A percentile compares a stretch with the other conserved stretches of the same genome.
These are phyloP conservation scores for Vanessa cardui DNA, from an alignment of 2,888 invertebrate species.

Conservation along the genomic window DNA sequence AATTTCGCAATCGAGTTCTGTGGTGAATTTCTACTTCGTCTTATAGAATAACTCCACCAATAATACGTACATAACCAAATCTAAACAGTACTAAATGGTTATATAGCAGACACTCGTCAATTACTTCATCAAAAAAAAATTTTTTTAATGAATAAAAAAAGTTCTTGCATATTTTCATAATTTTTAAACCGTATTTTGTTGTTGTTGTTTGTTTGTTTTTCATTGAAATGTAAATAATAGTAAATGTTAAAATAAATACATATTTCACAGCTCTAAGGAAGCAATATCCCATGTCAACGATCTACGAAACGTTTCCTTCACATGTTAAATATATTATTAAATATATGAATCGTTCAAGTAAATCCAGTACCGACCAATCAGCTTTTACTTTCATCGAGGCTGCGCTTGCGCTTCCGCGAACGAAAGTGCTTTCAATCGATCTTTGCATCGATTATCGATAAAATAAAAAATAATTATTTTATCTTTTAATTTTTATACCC, in stretches of 20 bases:
- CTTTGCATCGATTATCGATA: slow-evolving; percentile 50
- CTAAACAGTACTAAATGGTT: no score
- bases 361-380: slow-evolving; percentile 64
- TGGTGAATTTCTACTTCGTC: no score
- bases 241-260: background rate
- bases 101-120: no score
- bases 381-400: slow-evolving; percentile 76
- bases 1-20: no score
- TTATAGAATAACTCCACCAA: no score
- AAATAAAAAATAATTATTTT: slow-evolving; percentile 24
- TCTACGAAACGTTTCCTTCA: slow-evolving; percentile 40
- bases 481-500: background rate
- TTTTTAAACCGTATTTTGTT: no score
- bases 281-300: slow-evolving; percentile 33
- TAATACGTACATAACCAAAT: no score
- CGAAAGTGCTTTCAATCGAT: slow-evolving; percentile 64
- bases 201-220: no score
- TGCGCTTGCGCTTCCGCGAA: slow-evolving; percentile 70
- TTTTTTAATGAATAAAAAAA: no score
- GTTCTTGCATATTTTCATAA: no score
- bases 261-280: slow-evolving; percentile 20
- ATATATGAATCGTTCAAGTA: slow-evolving; percentile 47
- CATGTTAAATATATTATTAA: slow-evolving; percentile 38
- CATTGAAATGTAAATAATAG: no score
- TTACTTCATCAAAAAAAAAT: no score